These are phyloP conservation scores for Oryzias melastigma DNA, from an alignment of 2,113 vertebrate genomes.

Conservation along the genomic window DNA sequence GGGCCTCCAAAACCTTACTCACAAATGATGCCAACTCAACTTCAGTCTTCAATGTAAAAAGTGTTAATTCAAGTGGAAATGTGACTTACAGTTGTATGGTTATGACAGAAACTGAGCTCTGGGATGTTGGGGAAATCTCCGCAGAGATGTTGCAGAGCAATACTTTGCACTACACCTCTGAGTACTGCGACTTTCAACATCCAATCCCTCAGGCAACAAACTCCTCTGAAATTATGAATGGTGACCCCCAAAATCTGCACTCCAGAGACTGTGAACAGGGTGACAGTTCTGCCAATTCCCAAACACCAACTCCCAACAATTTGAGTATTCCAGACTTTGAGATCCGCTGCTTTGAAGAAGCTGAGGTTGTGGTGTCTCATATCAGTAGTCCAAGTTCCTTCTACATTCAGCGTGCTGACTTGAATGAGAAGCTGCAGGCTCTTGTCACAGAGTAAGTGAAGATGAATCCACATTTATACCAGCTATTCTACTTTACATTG, in stretches of 20 bases:
- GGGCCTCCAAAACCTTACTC: constrained; percentile 3
- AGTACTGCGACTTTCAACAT: constrained; percentile 5
- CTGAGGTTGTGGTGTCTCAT: constrained; percentile 70
- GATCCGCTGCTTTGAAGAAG: constrained; percentile 69
- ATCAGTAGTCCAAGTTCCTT: constrained; percentile 66
- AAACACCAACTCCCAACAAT: neutral
- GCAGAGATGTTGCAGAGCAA: constrained; percentile 14
- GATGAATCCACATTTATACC: constrained; percentile 18
- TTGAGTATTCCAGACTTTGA: constrained; percentile 66
- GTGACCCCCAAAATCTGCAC: neutral
- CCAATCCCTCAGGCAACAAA: neutral
- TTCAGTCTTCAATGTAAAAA: constrained; percentile 65
- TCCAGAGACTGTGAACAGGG: constrained; percentile 1
- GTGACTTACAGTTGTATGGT: constrained; percentile 65
- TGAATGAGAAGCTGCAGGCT: constrained; percentile 46
- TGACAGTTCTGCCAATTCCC: no score
- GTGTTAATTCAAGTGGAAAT: constrained; percentile 21
- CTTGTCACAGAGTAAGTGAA: constrained; percentile 59
- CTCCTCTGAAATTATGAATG: neutral
- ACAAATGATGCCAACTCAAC: constrained; percentile 21
- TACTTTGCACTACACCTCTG: neutral
- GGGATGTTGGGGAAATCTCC: constrained; percentile 71
- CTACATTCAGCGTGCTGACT: constrained; percentile 66
- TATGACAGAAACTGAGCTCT: constrained; percentile 71
- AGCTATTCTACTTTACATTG: constrained; percentile 19